Evolutionary conservation across 1,140 invertebrate genomes (phyloP).

Genomic region (Metaphire vulgaris): DNA sequence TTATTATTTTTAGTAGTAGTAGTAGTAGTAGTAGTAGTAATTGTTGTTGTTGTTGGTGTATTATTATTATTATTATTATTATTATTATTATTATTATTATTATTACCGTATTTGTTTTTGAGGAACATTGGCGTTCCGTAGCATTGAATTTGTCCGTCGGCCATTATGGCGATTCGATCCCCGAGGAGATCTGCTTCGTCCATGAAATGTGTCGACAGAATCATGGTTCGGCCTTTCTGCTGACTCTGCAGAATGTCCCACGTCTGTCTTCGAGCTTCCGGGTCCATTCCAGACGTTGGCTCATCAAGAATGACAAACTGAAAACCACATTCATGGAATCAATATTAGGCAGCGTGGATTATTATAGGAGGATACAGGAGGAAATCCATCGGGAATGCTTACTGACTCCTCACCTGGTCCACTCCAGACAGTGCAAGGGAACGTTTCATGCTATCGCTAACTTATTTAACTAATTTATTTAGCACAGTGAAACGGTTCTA

Average conservation of each 20-base stretch:
- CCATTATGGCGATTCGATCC: conserved; percentile 43
- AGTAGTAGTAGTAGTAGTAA: too few species aligned
- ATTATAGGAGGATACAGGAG: neutral
- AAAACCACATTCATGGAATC: neutral
- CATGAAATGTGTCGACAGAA: conserved; percentile 55
- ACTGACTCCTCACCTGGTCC: neutral
- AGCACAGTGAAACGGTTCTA: neutral
- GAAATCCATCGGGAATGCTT: neutral
- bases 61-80: too few species aligned
- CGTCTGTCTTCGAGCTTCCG: conserved; percentile 58
- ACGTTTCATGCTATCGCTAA: neutral
- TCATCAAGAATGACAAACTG: conserved; percentile 51
- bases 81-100: too few species aligned
- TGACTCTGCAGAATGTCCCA: conserved; percentile 54
- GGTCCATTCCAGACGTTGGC: conserved; percentile 56
- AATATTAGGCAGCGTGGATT: neutral
- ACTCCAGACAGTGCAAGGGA: neutral
- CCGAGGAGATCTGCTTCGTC: conserved; percentile 56
- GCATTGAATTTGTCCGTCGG: conserved; percentile 41
- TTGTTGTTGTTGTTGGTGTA: too few species aligned
- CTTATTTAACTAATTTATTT: neutral
- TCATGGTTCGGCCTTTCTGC: conserved; percentile 47
- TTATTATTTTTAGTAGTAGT: too few species aligned
- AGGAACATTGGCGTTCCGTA: conserved; percentile 44
- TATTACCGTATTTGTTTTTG: conserved; percentile 47